Evolutionary conservation across 1,140 invertebrate genomes (phyloP).

Genomic region (Lordiphosa stackelbergi): DNA sequence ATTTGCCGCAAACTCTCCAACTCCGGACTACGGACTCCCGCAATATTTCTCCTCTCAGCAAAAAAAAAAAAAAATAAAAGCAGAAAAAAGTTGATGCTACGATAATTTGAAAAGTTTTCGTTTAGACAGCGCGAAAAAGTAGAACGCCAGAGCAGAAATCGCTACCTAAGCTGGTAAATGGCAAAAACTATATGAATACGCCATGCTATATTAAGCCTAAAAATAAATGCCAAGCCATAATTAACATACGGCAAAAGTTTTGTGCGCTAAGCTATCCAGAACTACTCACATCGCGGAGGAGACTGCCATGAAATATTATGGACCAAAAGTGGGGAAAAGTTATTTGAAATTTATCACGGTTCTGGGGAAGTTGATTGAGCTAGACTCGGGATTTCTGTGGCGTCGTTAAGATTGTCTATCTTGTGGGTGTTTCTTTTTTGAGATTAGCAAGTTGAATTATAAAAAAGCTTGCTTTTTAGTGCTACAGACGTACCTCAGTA

Average conservation of each 20-base stretch:
- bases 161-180: constrained; percentile 41
- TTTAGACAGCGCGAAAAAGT: constrained; percentile 59
- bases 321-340: constrained; percentile 7
- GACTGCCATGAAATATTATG: too few relatives aligned
- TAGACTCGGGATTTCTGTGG: not conserved
- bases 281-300: too few relatives aligned
- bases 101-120: constrained; percentile 75
- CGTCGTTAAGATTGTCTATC: not conserved
- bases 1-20: constrained; percentile 60
- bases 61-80: constrained; percentile 13
- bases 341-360: constrained; percentile 17
- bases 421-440: not conserved
- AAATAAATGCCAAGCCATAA: constrained; percentile 71
- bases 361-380: constrained; percentile 9
- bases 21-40: constrained; percentile 11
- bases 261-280: not conserved
- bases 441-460: too few relatives aligned
- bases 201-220: constrained; percentile 71
- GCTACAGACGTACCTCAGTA: too few relatives aligned
- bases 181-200: constrained; percentile 44
- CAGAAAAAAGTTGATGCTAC: constrained; percentile 66
- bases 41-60: constrained; percentile 41
- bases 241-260: constrained; percentile 75
- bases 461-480: too few relatives aligned
- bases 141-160: constrained; percentile 26